Percentiles rank a stretch among this genome's conserved stretches.
Conservation (phyloP, 2,797 vertebrate genomes). For the Australoheros facetus region DNA sequence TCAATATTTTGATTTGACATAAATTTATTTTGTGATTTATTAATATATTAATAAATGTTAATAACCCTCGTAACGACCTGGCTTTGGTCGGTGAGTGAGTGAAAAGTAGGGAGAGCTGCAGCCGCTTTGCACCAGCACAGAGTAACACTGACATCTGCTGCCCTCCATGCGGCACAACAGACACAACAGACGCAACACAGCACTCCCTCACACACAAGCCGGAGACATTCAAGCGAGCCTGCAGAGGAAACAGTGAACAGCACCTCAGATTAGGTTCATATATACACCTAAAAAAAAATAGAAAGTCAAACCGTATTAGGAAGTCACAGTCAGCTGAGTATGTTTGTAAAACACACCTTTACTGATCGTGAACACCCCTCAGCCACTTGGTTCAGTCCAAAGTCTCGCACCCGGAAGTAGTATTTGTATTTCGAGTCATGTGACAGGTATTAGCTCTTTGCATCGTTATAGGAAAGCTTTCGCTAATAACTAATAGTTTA, state of each 20-base stretch:
- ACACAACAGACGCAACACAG: background rate
- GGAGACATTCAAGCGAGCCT: background rate
- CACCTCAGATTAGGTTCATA: background rate
- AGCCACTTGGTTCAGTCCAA: constrained; percentile 51
- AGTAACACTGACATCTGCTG: constrained; percentile 14
- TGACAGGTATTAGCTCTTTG: constrained; percentile 14
- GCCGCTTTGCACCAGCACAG: background rate
- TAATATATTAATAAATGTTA: background rate
- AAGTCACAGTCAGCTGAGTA: background rate
- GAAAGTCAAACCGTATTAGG: background rate
- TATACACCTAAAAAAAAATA: background rate
- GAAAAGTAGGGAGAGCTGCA: background rate
- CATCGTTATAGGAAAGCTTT: accelerated
- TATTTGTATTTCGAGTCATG: constrained; percentile 56
- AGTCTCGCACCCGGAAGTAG: constrained; percentile 65
- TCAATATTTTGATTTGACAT: background rate
- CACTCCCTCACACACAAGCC: background rate
- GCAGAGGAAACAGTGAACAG: background rate
- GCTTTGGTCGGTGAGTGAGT: background rate
- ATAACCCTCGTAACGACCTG: background rate
- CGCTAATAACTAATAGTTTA: accelerated
- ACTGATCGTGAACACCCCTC: constrained; percentile 16
- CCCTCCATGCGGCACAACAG: background rate
- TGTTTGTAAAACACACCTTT: background rate
- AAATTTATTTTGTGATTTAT: background rate